Base-by-base conservation (phyloP, 2,888 invertebrate genomes). In the Barypeithes pellucidus region DNA sequence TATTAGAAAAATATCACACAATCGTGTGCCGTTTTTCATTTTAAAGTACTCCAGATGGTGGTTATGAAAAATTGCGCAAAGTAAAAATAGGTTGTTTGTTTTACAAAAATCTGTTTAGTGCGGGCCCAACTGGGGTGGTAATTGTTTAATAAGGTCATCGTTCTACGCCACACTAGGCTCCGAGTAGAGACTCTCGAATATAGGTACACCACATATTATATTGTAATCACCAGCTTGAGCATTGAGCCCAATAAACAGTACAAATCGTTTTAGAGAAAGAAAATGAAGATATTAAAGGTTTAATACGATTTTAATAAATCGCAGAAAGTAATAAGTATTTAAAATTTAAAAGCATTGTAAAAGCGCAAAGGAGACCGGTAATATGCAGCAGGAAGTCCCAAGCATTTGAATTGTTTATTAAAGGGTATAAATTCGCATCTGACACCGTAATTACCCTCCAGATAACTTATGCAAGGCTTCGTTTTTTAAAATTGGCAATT, bases 401-500 rank as follows among this genome's bases (percentile, higher is more conserved):
- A 77, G 78, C 78, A 79, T 80, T 80, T 78, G 80, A 80, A 81
- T 81, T 81, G 81, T 83, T 83, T 82, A 82, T 82, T 82, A 80
- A 81, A 77, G 75, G 78, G 79, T 80, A 83, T 83, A 83, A 83
- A 82, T 83, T 81, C 78, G 77, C 78, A 78, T 79, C 79, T 82
- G 82, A 82, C 83, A 81, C 81, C 79, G 80, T 82, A 83, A 83
- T 83, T 82, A 82, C 82, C 79, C 81, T 78, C 54, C 77, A 75
- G 78, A 80, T 80, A 80, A 80, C 76, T 80, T 80, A 79, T 78
- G 74, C 75, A 77, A 75, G 67, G 73, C 73, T 76, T 77, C 78
- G 75, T 78, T 80, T 80, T 79, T 80, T 80, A 76, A 78, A 77
- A 63, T 66, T 61, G 63, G 33, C 62, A 63, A 63, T 68, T 69